Percentiles rank a stretch among this genome's conserved stretches.
Evolutionary conservation across 2,113 vertebrate genomes (phyloP).

Genomic region (Telmatochromis sp.): DNA sequence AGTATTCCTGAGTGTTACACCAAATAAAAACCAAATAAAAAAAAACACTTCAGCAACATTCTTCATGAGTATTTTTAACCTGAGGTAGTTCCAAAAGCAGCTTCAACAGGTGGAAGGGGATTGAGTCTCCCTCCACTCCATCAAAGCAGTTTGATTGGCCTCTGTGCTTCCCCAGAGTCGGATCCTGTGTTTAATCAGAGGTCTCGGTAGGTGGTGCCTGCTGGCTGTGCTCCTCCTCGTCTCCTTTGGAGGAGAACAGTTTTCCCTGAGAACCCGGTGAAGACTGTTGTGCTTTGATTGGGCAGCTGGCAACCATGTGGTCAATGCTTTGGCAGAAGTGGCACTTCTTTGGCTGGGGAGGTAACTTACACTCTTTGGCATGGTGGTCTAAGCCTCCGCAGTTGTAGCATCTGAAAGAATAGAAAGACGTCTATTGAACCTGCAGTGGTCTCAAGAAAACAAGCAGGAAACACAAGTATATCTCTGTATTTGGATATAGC

Average conservation of each 20-base stretch:
- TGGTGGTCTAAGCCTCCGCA: conserved; percentile 96
- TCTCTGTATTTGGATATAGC: not conserved
- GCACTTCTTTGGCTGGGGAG: conserved; percentile 96
- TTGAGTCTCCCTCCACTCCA: conserved; percentile 25
- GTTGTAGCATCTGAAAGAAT: conserved; percentile 86
- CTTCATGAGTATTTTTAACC: conserved; percentile 60
- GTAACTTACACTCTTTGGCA: conserved; percentile 96
- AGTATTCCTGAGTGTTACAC: conserved; percentile 68
- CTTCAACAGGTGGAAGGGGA: conserved; percentile 36
- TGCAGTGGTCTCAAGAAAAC: not conserved
- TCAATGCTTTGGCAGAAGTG: conserved; percentile 95
- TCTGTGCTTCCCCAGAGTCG: conserved; percentile 48
- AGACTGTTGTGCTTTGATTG: conserved; percentile 84
- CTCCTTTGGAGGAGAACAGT: conserved; percentile 73
- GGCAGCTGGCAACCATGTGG: conserved; percentile 95
- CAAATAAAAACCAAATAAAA: conserved; percentile 11
- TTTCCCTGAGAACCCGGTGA: conserved; percentile 85
- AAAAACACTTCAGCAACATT: conserved; percentile 48
- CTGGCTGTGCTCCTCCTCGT: conserved; percentile 75
- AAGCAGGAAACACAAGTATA: not conserved
- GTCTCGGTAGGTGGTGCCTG: conserved; percentile 66
- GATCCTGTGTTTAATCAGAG: conserved; percentile 69
- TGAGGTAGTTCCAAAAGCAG: conserved; percentile 75
- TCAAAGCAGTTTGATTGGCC: conserved; percentile 66
- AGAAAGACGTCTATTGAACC: not conserved